A percentile compares a stretch with the other conserved stretches of the same genome.
These are phyloP conservation scores for Danio jaintianensis DNA, from an alignment of 2,797 vertebrate species.

Conservation along the genomic window DNA sequence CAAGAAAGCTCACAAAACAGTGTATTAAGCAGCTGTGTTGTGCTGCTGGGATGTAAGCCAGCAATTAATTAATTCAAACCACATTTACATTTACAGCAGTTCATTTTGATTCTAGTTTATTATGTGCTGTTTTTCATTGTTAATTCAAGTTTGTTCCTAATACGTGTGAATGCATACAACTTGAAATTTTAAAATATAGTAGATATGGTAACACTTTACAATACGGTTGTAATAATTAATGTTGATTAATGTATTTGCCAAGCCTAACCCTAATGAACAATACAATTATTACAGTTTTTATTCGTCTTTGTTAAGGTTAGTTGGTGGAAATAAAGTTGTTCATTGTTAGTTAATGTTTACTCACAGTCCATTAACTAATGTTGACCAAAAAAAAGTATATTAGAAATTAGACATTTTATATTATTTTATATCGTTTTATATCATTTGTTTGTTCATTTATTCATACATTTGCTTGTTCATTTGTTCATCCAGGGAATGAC, in stretches of 20 bases:
- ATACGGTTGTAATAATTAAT: no score
- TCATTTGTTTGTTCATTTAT: constrained; percentile 6
- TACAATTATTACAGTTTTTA: no score
- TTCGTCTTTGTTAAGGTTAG: no score
- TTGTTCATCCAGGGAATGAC: neutral
- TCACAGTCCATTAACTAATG: no score
- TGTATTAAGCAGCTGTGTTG: constrained; percentile 67
- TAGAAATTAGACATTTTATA: no score
- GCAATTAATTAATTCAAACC: neutral
- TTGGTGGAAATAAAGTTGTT: no score
- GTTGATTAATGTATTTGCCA: no score
- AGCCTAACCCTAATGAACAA: no score
- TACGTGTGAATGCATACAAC: no score
- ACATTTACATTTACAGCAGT: neutral
- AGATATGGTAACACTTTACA: neutral
- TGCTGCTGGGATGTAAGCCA: neutral
- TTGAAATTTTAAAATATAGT: neutral
- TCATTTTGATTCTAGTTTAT: neutral
- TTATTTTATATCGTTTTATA: no score
- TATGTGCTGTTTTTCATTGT: neutral
- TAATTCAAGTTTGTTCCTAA: neutral
- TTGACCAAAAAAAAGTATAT: no score
- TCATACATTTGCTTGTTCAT: neutral
- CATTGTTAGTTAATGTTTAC: no score
- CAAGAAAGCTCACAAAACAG: constrained; percentile 74